Evolutionary conservation across 1,140 invertebrate species (phyloP).

Genomic region (Arctopsyche grandis): DNA sequence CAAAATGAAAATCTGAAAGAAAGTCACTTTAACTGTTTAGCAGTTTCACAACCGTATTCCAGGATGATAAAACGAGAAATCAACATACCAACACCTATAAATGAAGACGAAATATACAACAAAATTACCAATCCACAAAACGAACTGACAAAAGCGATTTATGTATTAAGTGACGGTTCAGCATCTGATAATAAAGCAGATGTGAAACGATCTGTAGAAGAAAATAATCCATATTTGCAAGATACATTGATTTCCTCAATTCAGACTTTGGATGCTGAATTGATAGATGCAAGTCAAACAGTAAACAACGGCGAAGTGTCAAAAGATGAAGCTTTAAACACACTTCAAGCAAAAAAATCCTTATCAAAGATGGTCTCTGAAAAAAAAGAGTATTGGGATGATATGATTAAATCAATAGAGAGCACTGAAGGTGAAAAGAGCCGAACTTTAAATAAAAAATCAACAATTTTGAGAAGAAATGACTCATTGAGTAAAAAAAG

Average conservation of each 20-base stretch:
- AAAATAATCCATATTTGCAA: conserved; percentile 56
- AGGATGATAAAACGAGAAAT: not conserved
- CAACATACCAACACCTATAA: conserved; percentile 18
- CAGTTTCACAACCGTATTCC: not conserved
- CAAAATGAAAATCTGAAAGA: conserved; percentile 36
- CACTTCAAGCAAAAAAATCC: conserved; percentile 15
- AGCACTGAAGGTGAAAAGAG: conserved; percentile 56
- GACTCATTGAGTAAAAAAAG: conserved; percentile 64
- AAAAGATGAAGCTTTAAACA: conserved; percentile 24
- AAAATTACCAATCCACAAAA: not conserved
- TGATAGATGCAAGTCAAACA: conserved; percentile 64
- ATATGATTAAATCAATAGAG: conserved; percentile 63
- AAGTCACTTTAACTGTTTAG: conserved; percentile 24
- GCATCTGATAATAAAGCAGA: conserved; percentile 64
- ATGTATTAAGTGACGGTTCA: conserved; percentile 61
- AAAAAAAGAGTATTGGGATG: conserved; percentile 66
- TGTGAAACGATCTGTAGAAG: conserved; percentile 60
- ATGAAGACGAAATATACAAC: conserved; percentile 40
- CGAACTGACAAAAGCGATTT: conserved; percentile 24
- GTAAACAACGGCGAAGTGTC: not conserved
- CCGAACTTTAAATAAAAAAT: conserved; percentile 58
- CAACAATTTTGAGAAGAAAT: conserved; percentile 56
- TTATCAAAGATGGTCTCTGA: conserved; percentile 62
- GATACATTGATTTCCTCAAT: conserved; percentile 65
- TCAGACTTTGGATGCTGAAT: conserved; percentile 66